A percentile compares a stretch with the other conserved stretches of the same genome.
phyloP scores from a whole-genome alignment of 2,113 vertebrate species.

The Marcusenius ussheri region DNA sequence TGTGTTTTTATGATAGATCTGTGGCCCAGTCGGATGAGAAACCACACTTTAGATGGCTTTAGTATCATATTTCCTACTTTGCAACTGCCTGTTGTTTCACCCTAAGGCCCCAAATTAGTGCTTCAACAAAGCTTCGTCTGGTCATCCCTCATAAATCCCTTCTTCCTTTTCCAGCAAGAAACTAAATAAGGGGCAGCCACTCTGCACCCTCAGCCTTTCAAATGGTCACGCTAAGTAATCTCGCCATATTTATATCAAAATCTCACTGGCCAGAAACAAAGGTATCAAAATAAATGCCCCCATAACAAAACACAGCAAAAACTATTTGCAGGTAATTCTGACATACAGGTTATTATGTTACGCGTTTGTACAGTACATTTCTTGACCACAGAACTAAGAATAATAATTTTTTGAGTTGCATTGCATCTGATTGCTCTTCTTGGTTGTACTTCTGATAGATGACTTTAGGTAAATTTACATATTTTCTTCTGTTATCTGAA shows the following conservation, averaged over 20 bases:
- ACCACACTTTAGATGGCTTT: too few relatives aligned
- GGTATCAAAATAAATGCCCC: neutral
- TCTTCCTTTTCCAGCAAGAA: neutral
- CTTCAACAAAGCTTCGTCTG: neutral
- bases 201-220: neutral
- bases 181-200: neutral
- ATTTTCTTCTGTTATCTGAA: neutral
- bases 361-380: neutral
- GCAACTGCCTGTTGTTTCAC: too few relatives aligned
- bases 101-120: too few relatives aligned
- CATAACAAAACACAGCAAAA: neutral
- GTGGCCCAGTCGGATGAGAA: too few relatives aligned
- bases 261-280: neutral
- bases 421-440: neutral
- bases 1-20: too few relatives aligned
- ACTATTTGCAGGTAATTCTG: neutral
- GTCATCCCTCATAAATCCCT: neutral
- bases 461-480: neutral
- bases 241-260: neutral
- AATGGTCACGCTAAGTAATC: neutral
- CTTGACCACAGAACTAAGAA: neutral
- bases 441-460: neutral
- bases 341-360: neutral
- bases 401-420: neutral
- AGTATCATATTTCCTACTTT: too few relatives aligned